Percentiles rank a stretch among this genome's conserved stretches.
These are phyloP conservation scores for Drosophila pachea DNA, from an alignment of 1,140 invertebrate species.

Conservation along the genomic window DNA sequence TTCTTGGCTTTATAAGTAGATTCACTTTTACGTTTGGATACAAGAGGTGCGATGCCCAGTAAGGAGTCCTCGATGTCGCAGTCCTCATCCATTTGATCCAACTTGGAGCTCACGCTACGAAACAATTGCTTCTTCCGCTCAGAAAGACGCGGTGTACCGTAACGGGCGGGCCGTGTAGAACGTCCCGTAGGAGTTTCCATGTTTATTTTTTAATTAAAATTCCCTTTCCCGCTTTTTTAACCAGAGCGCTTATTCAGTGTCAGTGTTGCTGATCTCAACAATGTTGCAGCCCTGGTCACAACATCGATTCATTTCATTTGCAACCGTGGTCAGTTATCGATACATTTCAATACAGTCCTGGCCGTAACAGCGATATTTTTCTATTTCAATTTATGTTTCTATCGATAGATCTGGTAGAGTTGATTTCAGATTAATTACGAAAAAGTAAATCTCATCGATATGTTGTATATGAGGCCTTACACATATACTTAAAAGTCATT, in stretches of 20 bases:
- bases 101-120: constrained; percentile 27
- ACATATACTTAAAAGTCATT: constrained; percentile 31
- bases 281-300: not conserved
- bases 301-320: no score
- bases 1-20: constrained; percentile 16
- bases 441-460: not conserved
- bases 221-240: constrained; percentile 66
- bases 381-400: not conserved
- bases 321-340: no score
- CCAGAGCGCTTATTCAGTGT: constrained; percentile 22
- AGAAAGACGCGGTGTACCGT: constrained; percentile 60
- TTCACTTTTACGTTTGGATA: constrained; percentile 13
- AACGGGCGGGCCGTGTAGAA: constrained; percentile 39
- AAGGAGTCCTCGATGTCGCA: constrained; percentile 50
- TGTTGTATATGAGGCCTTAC: not conserved
- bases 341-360: no score
- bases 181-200: constrained; percentile 68
- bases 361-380: no score
- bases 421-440: no score
- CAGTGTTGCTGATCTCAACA: constrained; percentile 12
- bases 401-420: not conserved
- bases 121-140: constrained; percentile 70
- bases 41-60: constrained; percentile 59
- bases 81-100: constrained; percentile 50
- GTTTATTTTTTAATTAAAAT: constrained; percentile 37